Evolutionary conservation across 2,797 vertebrate genomes (phyloP).

Genomic region (Chaetophractus vellerosus): DNA sequence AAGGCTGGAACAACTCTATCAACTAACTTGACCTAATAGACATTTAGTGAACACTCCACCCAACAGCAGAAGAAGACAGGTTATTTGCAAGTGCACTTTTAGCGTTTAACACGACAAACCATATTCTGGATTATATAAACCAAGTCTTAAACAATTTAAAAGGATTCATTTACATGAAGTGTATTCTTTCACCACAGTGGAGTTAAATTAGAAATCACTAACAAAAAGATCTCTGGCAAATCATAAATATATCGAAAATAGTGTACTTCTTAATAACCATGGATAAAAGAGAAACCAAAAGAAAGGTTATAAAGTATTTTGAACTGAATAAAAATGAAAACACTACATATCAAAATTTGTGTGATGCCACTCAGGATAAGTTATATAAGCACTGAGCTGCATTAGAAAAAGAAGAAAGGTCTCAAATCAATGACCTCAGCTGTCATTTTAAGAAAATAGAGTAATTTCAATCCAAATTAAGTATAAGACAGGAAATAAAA

Average conservation of each 20-base stretch:
- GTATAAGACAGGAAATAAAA: not conserved
- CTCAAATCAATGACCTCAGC: not conserved
- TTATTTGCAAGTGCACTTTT: not conserved
- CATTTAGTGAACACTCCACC: not conserved
- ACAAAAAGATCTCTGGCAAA: not conserved
- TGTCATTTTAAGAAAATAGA: not conserved
- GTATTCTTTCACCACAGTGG: not conserved
- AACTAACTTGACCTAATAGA: not conserved
- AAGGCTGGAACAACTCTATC: not conserved
- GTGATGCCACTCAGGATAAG: not conserved
- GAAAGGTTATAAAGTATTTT: conserved; percentile 18
- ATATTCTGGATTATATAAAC: not conserved
- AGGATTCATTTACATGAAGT: not conserved
- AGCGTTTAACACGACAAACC: not conserved
- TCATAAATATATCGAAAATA: not conserved
- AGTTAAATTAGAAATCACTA: conserved; percentile 25
- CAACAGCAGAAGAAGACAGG: not conserved
- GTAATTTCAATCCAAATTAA: not conserved
- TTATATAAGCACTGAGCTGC: not conserved
- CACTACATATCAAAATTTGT: not conserved
- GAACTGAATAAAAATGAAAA: conserved; percentile 19
- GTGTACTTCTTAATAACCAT: not conserved
- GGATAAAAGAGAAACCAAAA: not conserved
- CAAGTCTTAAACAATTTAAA: not conserved
- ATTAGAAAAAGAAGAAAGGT: not conserved